These are phyloP conservation scores for Silvanus unidentatus DNA, from an alignment of 2,888 invertebrate species.

Conservation along the genomic window DNA sequence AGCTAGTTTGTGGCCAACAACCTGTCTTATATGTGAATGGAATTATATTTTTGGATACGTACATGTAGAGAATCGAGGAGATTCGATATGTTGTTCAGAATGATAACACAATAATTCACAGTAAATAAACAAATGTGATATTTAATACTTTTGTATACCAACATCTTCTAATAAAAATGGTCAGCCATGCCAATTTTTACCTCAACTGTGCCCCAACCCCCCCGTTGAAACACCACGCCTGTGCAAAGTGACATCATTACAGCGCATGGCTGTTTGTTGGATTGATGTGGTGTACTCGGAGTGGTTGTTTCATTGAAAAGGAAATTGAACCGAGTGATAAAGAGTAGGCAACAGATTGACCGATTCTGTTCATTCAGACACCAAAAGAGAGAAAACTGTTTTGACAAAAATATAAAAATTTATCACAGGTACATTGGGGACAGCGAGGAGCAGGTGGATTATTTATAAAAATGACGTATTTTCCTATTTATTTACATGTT, in stretches of 20 bases:
- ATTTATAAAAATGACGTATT: too few relatives aligned
- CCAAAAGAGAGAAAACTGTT: too few relatives aligned
- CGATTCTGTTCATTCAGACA: too few relatives aligned
- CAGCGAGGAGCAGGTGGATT: too few relatives aligned
- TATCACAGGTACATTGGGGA: too few relatives aligned
- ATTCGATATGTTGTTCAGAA: neutral
- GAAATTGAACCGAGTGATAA: too few relatives aligned
- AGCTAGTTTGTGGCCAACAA: slow-evolving; percentile 41
- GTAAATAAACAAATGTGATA: neutral
- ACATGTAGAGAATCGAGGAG: slow-evolving; percentile 2
- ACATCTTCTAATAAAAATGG: slow-evolving; percentile 27
- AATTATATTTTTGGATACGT: slow-evolving; percentile 14
- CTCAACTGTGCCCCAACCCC: slow-evolving; percentile 35
- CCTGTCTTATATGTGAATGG: slow-evolving; percentile 28
- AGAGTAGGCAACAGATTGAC: too few relatives aligned
- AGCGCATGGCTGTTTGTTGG: too few relatives aligned
- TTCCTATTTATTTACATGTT: too few relatives aligned
- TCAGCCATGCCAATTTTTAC: slow-evolving; percentile 46
- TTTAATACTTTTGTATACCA: slow-evolving; percentile 32
- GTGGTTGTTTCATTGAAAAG: too few relatives aligned
- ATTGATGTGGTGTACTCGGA: too few relatives aligned
- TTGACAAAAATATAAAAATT: too few relatives aligned
- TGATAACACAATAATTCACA: neutral
- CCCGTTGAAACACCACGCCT: slow-evolving; percentile 36
- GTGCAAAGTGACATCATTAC: slow-evolving; percentile 35